Conservation (phyloP, 2,888 invertebrate species). For the Salpingus planirostris region DNA sequence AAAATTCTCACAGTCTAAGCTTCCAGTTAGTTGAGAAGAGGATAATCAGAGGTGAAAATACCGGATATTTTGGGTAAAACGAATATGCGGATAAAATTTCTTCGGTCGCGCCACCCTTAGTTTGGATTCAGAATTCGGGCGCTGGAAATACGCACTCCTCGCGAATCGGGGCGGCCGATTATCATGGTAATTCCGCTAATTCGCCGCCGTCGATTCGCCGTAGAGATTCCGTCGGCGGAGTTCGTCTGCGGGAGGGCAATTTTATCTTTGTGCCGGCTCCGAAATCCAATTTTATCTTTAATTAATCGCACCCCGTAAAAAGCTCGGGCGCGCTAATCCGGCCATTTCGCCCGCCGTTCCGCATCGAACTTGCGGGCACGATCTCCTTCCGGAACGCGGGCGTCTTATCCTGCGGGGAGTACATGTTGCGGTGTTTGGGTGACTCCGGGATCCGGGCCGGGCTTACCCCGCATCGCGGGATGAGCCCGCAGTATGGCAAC, state of each 20-base stretch:
- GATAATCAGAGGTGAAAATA: too few species aligned
- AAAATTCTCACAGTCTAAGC: too few species aligned
- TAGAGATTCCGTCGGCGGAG: constrained; percentile 6
- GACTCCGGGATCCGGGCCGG: constrained; percentile 22
- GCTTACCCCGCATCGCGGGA: constrained; percentile 21
- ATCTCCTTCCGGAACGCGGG: constrained; percentile 12
- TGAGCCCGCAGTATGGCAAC: constrained; percentile 20
- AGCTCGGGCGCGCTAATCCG: constrained; percentile 17
- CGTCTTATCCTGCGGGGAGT: constrained; percentile 19
- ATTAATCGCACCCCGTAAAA: constrained; percentile 23
- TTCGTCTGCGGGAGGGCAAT: constrained; percentile 6
- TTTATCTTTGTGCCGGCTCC: constrained; percentile 12
- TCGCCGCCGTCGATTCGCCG: constrained; percentile 5
- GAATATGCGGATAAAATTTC: too few species aligned
- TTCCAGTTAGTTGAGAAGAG: too few species aligned
- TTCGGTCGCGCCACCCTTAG: too few species aligned
- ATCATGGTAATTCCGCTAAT: constrained; percentile 6
- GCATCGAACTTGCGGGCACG: constrained; percentile 7
- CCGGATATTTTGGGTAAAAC: too few species aligned
- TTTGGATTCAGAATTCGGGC: too few species aligned
- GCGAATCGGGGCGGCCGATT: background rate
- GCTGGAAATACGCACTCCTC: too few species aligned
- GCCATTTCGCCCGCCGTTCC: constrained; percentile 7
- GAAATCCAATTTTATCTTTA: constrained; percentile 18
- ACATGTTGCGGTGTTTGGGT: constrained; percentile 30